A percentile compares a stretch with the other conserved stretches of the same genome.
phyloP scores from a whole-genome alignment of 2,113 vertebrate species.

The Sphaerodactylus townsendi region DNA sequence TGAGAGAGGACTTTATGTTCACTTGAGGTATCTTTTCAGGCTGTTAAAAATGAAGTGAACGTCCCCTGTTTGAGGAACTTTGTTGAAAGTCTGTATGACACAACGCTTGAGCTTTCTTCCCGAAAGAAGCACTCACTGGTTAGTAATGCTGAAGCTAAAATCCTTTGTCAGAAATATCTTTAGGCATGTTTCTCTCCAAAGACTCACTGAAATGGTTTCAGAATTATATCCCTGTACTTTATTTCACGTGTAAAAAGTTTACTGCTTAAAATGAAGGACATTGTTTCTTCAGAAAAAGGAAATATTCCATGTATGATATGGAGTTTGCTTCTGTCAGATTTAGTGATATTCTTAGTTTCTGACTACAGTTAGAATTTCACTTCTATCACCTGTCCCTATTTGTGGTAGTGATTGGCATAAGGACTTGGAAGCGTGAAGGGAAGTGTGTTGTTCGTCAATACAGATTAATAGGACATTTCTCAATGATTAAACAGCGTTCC shows the following conservation, averaged over 20 bases:
- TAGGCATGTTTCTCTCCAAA: conserved; percentile 31
- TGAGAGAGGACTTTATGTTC: conserved; percentile 32
- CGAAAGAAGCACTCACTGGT: conserved; percentile 98
- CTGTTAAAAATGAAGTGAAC: conserved; percentile 99
- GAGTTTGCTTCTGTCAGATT: conserved; percentile 16
- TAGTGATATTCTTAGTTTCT: conserved; percentile 32
- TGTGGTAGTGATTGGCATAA: conserved; percentile 24
- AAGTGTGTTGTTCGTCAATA: conserved; percentile 39
- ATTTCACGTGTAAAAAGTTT: not conserved
- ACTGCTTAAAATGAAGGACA: not conserved
- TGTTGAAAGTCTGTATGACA: conserved; percentile 96
- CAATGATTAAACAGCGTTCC: conserved; percentile 27
- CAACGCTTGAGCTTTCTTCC: conserved; percentile 94
- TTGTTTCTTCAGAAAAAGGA: not conserved
- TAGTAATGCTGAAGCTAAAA: conserved; percentile 68
- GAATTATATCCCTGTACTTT: not conserved
- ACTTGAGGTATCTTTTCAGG: conserved; percentile 75
- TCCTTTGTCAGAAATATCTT: conserved; percentile 37
- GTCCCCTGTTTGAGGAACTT: conserved; percentile 98
- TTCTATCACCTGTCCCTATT: not conserved
- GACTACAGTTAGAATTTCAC: conserved; percentile 37
- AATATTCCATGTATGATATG: not conserved
- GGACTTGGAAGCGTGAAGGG: conserved; percentile 18
- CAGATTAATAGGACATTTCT: conserved; percentile 47
- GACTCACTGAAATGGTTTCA: not conserved